Conservation (phyloP, 2,888 invertebrate species). For the Suillia variegata region DNA sequence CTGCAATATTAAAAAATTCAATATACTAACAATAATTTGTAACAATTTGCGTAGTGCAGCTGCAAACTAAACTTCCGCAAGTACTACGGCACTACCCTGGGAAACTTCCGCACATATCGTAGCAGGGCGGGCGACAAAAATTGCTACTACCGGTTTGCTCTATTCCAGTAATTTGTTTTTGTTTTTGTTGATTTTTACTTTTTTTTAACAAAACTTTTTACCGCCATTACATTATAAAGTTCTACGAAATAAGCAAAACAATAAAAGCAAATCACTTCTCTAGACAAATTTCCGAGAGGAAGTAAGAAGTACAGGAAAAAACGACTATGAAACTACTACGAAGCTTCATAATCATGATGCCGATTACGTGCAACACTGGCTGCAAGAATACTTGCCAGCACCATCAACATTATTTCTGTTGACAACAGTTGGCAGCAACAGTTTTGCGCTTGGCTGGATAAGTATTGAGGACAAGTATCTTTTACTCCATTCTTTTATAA, state of each 20-base stretch:
- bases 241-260: not conserved
- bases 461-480: not conserved
- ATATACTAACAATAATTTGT: not conserved
- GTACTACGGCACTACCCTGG: no score
- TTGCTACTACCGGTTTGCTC: not conserved
- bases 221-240: conserved; percentile 1
- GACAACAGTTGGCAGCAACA: conserved; percentile 1
- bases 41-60: not conserved
- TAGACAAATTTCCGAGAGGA: not conserved
- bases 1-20: no score
- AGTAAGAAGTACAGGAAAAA: not conserved
- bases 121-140: not conserved
- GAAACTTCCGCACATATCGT: not conserved
- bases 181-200: no score
- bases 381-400: not conserved
- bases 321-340: not conserved
- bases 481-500: not conserved
- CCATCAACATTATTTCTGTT: not conserved
- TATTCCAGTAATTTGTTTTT: not conserved
- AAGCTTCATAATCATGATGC: not conserved
- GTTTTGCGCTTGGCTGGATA: not conserved
- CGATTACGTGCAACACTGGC: not conserved
- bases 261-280: not conserved
- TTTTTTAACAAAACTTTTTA: not conserved
- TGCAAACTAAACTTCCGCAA: not conserved